Conservation (phyloP, 1,140 invertebrate genomes). For the Drosophila arawakana region DNA sequence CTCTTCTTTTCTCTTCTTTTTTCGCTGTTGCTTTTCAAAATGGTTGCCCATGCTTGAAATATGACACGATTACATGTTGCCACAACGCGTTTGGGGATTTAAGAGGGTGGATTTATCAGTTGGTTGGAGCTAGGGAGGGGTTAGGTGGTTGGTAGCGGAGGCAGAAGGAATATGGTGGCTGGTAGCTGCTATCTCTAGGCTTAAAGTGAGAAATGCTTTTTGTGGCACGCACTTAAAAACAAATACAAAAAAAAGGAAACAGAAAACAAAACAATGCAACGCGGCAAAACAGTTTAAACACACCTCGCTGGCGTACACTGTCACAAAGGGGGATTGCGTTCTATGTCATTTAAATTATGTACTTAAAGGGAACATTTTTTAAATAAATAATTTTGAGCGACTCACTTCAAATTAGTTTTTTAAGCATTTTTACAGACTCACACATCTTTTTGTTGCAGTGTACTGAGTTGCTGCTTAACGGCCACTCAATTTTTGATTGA, state of each 20-base stretch:
- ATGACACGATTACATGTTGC: constrained; percentile 73
- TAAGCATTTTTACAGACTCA: too few species aligned
- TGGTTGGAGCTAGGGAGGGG: too few species aligned
- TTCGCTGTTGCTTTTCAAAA: constrained; percentile 53
- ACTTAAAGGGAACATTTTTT: too few species aligned
- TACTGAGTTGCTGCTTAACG: constrained; percentile 19
- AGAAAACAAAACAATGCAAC: constrained; percentile 20
- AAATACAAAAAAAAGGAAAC: background rate
- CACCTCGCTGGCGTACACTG: background rate
- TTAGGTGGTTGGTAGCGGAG: too few species aligned
- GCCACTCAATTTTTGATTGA: constrained; percentile 73
- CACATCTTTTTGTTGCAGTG: too few species aligned
- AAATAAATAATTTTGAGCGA: too few species aligned
- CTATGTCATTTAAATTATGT: too few species aligned
- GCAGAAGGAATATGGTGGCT: too few species aligned
- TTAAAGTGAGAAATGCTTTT: constrained; percentile 55
- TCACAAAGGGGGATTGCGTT: too few species aligned
- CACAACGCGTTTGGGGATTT: background rate
- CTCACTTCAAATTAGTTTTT: too few species aligned
- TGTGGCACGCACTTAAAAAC: constrained; percentile 27
- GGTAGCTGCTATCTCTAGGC: constrained; percentile 10
- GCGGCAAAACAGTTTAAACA: constrained; percentile 15
- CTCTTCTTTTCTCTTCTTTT: constrained; percentile 10
- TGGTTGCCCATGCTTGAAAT: constrained; percentile 77
- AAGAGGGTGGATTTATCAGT: background rate